Base-by-base conservation (phyloP, 2,888 invertebrate genomes). In the Hydrotaea diabolus region DNA sequence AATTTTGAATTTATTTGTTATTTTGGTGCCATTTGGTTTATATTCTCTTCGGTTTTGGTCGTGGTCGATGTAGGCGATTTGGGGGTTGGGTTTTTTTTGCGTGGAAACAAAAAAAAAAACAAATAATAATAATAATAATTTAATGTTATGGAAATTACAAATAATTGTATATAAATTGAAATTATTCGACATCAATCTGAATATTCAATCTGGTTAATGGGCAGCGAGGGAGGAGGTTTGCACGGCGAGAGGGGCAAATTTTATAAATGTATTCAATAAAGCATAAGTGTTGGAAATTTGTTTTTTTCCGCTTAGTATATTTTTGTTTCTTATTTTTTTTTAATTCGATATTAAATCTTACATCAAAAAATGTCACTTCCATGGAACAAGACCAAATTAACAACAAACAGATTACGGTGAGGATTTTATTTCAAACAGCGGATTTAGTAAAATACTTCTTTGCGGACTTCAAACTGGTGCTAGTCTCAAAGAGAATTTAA, bases 131-230 rank as follows among this genome's bases (percentile, higher is more conserved):
- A 66, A n/a, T 31, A 80, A 66, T 59, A 39, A 62, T 74, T 73
- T 81, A 77, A 81, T 81, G 64, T 57, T 57, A 77, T 77, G 81
- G 64, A 81, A 81, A 73, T 72, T 81, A 31, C 21, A 72, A 73
- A 55, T 73, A 64, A 73, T 66, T 13, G 46, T 43, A 76, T 64
- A 72, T 64, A 64, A 81, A 81, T 81, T 77, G 31, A 57, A 73
- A 77, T 72, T 77, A 73, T 72, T 55, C 59, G 53, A 21, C 15
- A 55, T 76, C 46, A 78, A 72, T 49, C 31, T 17, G 26, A 15
- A 17, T 15, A 13, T 57, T n/a, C n/a, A n/a, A n/a, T n/a, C n/a
- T n/a, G n/a, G n/a, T n/a, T n/a, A n/a, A 8, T 26, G 11, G 23
- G 23, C 19, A 57, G 5, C 46, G 4, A n/a, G n/a, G 31, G 31